These are phyloP conservation scores for Gadopsis bispinosus DNA, from an alignment of 2,797 vertebrate species.

Conservation along the genomic window DNA sequence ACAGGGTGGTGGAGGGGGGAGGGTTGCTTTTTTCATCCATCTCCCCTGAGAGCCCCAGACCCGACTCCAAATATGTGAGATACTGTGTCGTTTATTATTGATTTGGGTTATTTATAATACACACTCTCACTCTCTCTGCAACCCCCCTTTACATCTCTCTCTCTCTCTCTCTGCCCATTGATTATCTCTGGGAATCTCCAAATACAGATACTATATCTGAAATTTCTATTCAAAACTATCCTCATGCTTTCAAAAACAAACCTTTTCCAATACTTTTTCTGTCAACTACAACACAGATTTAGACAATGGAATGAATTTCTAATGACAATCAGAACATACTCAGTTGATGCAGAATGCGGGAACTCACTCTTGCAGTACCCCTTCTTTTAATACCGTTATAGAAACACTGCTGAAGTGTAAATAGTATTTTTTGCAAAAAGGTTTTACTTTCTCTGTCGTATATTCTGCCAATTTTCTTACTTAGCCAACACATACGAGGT, in stretches of 20 bases:
- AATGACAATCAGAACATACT: neutral
- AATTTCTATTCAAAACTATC: conserved; percentile 10
- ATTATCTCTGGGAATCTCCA: conserved; percentile 42
- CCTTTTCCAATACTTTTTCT: conserved; percentile 4
- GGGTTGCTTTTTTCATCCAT: conserved; percentile 66
- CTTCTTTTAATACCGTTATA: conserved; percentile 17
- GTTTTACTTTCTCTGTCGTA: conserved; percentile 22
- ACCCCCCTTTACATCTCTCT: conserved; percentile 1
- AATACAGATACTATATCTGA: conserved; percentile 38
- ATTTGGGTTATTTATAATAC: conserved; percentile 87
- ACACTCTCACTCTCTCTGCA: conserved; percentile 31
- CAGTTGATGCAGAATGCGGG: neutral
- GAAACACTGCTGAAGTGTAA: conserved; percentile 36
- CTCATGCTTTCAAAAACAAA: conserved; percentile 5
- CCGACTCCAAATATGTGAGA: conserved; percentile 82
- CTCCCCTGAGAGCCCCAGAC: conserved; percentile 70
- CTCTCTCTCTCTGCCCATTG: conserved; percentile 19
- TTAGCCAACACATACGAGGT: conserved; percentile 9
- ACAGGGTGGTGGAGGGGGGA: conserved; percentile 4
- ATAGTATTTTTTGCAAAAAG: conserved; percentile 13
- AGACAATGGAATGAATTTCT: neutral
- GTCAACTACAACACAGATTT: conserved; percentile 10
- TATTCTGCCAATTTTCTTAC: conserved; percentile 17
- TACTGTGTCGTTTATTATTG: conserved; percentile 85
- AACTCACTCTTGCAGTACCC: neutral